Evolutionary conservation across 2,888 invertebrate species (phyloP), one percentile per base, ranked within the genome.

Genomic region (Colletes collaris): DNA sequence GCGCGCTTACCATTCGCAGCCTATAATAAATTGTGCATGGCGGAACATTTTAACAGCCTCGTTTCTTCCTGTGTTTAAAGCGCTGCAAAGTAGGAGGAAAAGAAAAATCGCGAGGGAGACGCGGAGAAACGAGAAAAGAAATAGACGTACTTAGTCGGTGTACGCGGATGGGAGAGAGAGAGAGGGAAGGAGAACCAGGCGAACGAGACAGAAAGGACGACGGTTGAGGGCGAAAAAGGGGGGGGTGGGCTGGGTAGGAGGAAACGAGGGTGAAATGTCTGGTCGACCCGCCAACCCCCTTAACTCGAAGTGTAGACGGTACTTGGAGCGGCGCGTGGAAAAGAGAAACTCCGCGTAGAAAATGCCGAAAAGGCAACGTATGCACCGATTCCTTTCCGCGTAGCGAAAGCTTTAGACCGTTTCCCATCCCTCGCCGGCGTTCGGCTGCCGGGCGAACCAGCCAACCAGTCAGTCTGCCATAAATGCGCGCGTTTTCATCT

Each of bases 11-110:
- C 88, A 83, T 86, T 87, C 86, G 83, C 83, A 83, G 88, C 83
- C 89, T 87, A 89, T 88, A 88, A 88, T 88, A 90, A 90, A 90
- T 89, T 90, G 90, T 89, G 90, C 90, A 90, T 87, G 85, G 90
- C 89, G 90, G 90, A 90, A 90, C 87, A 89, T 90, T 90, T 90
- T 90, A 90, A 90, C 89, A 87, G 90, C 87, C 87, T 84, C 85
- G 89, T 86, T 86, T 88, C 87, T 88, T 81, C 83, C 83, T 79
- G 83, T 82, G 85, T 86, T 88, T 88, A 86, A 80, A 86, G 86
- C 82, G 80, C 82, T 81, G 85, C 83, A 77, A 79, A 82, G 79
- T 27, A 79, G 79, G 62, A 73, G 73, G 66, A 67, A 50, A 78
- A 68, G 73, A 75, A 56, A 81, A 77, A 81, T 81, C 68, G 76